Conservation (phyloP, 2,888 invertebrate genomes). For the Willowsia nigromaculata region DNA sequence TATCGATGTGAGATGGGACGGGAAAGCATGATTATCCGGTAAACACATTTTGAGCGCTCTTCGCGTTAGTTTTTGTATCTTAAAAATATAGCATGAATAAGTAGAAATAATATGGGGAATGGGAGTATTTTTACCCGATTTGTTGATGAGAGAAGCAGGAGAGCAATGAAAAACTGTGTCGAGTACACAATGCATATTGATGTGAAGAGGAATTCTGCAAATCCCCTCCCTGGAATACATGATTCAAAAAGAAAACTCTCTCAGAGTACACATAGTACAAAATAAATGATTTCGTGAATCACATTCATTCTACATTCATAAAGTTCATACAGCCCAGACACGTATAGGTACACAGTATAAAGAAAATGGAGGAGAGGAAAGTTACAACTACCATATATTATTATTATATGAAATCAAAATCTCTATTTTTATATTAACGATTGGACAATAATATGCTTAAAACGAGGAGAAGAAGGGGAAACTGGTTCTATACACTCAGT, state of each 20-base stretch:
- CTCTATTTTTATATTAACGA: neutral
- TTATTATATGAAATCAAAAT: neutral
- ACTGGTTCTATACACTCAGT: too few relatives aligned
- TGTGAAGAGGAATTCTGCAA: slow-evolving; percentile 73
- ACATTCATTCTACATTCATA: slow-evolving; percentile 27
- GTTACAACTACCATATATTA: neutral
- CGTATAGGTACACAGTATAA: neutral
- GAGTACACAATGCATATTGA: slow-evolving; percentile 74
- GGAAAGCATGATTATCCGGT: neutral
- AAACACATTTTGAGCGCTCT: neutral
- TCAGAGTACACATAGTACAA: slow-evolving; percentile 44
- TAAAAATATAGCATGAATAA: neutral
- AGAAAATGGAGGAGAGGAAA: neutral
- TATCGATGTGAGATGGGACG: neutral
- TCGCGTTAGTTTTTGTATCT: neutral
- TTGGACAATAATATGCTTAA: neutral
- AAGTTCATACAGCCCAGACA: neutral
- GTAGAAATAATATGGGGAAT: neutral
- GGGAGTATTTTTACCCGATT: slow-evolving; percentile 66
- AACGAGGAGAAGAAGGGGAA: neutral
- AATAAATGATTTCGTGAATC: slow-evolving; percentile 12
- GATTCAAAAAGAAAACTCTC: slow-evolving; percentile 23
- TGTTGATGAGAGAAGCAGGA: slow-evolving; percentile 73
- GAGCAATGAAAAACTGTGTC: slow-evolving; percentile 72
- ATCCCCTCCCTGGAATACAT: slow-evolving; percentile 70